These are phyloP conservation scores for Endomychus coccineus DNA, from an alignment of 2,888 invertebrate genomes.

Conservation along the genomic window DNA sequence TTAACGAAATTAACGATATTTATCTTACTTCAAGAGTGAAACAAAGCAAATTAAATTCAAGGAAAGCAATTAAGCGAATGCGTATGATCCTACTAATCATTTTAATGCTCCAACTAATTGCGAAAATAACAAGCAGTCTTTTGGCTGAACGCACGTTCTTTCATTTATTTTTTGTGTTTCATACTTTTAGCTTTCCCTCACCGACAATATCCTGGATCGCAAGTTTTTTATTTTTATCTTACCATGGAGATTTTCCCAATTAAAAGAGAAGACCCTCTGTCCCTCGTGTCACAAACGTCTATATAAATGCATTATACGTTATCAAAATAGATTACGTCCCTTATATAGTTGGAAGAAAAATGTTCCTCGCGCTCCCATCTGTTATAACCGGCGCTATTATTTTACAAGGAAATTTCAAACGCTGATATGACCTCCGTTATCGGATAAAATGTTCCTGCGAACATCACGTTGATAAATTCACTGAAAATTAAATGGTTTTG, in stretches of 20 bases:
- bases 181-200: conserved; percentile 34
- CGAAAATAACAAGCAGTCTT: conserved; percentile 17
- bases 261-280: conserved; percentile 36
- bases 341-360: no score
- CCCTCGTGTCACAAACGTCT: conserved; percentile 23
- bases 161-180: conserved; percentile 26
- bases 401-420: no score
- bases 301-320: conserved; percentile 35
- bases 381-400: no score
- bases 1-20: no score
- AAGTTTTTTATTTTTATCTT: conserved; percentile 43
- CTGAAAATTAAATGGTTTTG: no score
- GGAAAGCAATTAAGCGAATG: conserved; percentile 22
- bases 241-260: conserved; percentile 44
- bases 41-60: conserved; percentile 3
- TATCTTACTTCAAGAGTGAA: no score
- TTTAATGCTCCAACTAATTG: conserved; percentile 20
- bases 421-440: no score
- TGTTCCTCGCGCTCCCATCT: no score
- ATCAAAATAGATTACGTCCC: conserved; percentile 23
- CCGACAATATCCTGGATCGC: conserved; percentile 37
- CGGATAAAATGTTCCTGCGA: no score
- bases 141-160: conserved; percentile 18
- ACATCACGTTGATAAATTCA: no score
- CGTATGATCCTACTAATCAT: conserved; percentile 21